A percentile compares a stretch with the other conserved stretches of the same genome.
phyloP scores from a whole-genome alignment of 2,888 invertebrate genomes.

The Dolomedes plantarius region DNA sequence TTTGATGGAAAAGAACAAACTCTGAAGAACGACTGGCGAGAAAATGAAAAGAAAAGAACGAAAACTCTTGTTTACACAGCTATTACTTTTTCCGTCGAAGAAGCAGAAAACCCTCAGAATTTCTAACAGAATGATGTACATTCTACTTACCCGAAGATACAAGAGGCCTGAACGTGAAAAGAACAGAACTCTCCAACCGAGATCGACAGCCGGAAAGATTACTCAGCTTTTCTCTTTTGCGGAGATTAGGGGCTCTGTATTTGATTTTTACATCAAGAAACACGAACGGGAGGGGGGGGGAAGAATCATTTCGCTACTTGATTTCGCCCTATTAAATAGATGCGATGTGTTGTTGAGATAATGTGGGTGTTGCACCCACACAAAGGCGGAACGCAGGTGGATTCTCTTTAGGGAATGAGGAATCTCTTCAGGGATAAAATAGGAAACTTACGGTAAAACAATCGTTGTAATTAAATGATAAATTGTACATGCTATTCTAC shows the following conservation, averaged over 20 bases:
- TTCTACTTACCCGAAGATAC: neutral
- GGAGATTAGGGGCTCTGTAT: constrained; percentile 1
- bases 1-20: too few species aligned
- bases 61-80: neutral
- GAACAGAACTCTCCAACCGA: neutral
- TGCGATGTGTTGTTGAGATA: neutral
- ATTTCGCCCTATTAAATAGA: neutral
- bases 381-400: too few species aligned
- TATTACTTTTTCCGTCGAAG: neutral
- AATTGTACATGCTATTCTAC: too few species aligned
- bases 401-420: too few species aligned
- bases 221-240: neutral
- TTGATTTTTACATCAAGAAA: neutral
- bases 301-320: neutral
- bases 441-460: too few species aligned
- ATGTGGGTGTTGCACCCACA: neutral
- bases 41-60: neutral
- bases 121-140: neutral
- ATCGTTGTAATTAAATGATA: too few species aligned
- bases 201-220: neutral
- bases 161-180: neutral
- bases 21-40: too few species aligned
- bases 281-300: too few species aligned
- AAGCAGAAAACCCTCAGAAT: neutral
- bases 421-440: too few species aligned